Conservation (phyloP, 2,888 invertebrate species). For the Yponomeuta sedellus region DNA sequence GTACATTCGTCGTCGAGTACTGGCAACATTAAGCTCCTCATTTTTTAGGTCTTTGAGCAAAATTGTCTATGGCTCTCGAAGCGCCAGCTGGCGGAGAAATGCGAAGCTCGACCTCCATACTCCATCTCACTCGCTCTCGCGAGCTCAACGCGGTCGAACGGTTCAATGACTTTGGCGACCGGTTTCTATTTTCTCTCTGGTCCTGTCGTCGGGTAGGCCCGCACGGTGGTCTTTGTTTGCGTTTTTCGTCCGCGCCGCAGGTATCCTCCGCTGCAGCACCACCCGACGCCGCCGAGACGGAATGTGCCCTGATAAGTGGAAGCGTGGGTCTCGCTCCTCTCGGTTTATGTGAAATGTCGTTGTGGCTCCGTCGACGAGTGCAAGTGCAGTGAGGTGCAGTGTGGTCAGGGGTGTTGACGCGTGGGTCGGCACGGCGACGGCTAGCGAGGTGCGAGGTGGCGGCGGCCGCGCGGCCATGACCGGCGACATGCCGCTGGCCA, state of each 20-base stretch:
- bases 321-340: slow-evolving; percentile 69
- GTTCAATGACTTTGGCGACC: slow-evolving; percentile 75
- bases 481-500: slow-evolving; percentile 74
- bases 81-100: slow-evolving; percentile 46
- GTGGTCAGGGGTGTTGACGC: slow-evolving; percentile 49
- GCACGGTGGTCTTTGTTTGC: slow-evolving; percentile 73
- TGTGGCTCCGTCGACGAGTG: slow-evolving; percentile 70
- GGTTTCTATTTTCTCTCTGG: slow-evolving; percentile 77
- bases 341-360: slow-evolving; percentile 71
- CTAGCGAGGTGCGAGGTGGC: slow-evolving; percentile 60
- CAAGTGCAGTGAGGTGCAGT: slow-evolving; percentile 69
- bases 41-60: slow-evolving; percentile 33
- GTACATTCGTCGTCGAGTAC: neutral
- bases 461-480: slow-evolving; percentile 66
- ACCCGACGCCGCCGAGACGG: slow-evolving; percentile 66
- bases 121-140: slow-evolving; percentile 64
- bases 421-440: slow-evolving; percentile 64
- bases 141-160: slow-evolving; percentile 53
- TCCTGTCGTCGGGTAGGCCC: slow-evolving; percentile 65
- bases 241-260: slow-evolving; percentile 72
- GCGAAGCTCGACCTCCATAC: slow-evolving; percentile 18
- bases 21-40: neutral
- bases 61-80: slow-evolving; percentile 11
- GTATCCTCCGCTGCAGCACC: slow-evolving; percentile 55
- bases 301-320: slow-evolving; percentile 73